These are phyloP conservation scores for Brachionus calyciflorus DNA, from an alignment of 1,140 invertebrate species.

Conservation along the genomic window DNA sequence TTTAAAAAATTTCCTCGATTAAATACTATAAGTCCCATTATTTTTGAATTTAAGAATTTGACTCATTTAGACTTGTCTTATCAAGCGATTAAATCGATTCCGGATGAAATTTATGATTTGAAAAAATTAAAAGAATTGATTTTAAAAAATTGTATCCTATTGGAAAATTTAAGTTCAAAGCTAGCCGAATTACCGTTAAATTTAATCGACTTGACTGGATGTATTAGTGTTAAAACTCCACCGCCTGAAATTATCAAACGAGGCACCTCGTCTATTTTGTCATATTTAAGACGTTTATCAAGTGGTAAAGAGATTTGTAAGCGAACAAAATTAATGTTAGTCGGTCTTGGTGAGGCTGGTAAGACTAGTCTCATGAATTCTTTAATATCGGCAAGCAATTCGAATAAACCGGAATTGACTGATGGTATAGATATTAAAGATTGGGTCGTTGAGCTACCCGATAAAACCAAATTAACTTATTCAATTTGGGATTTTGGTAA, in stretches of 20 bases:
- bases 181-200: constrained; percentile 49
- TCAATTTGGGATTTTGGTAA: constrained; percentile 55
- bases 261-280: constrained; percentile 53
- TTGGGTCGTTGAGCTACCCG: constrained; percentile 50
- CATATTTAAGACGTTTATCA: constrained; percentile 54
- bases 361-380: constrained; percentile 55
- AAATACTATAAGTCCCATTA: neutral
- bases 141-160: constrained; percentile 18
- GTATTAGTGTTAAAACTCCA: constrained; percentile 55
- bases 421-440: constrained; percentile 58
- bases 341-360: constrained; percentile 59
- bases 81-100: constrained; percentile 49
- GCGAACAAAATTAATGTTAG: constrained; percentile 59
- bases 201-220: constrained; percentile 52
- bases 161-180: constrained; percentile 50
- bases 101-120: constrained; percentile 41
- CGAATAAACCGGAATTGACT: constrained; percentile 51
- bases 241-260: constrained; percentile 55
- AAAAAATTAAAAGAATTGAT: neutral
- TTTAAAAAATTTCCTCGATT: constrained; percentile 38
- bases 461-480: constrained; percentile 48
- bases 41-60: constrained; percentile 40
- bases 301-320: constrained; percentile 54
- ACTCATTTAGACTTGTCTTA: constrained; percentile 48
- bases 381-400: constrained; percentile 3